Evolutionary conservation across 2,888 invertebrate genomes (phyloP).

Genomic region (Lobophora halterata): DNA sequence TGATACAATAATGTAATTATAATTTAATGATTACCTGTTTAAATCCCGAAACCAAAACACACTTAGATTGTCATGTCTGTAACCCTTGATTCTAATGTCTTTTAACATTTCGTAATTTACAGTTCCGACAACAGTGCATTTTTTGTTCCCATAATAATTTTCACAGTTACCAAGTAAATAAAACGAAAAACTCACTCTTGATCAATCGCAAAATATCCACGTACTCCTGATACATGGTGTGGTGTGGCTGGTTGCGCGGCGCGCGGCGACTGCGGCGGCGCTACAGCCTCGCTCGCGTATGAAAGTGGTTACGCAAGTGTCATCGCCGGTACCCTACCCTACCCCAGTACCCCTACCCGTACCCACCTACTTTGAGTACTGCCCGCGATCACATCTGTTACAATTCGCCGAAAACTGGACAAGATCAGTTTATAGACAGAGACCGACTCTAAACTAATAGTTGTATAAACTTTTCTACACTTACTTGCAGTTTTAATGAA

Average conservation of each 20-base stretch:
- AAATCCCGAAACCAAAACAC: no score
- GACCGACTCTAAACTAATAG: background rate
- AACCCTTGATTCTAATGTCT: no score
- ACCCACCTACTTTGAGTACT: conserved; percentile 6
- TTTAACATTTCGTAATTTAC: no score
- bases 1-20: no score
- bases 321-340: no score
- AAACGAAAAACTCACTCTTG: conserved; percentile 30
- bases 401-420: conserved; percentile 11
- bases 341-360: background rate
- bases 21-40: no score
- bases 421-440: no score
- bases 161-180: background rate
- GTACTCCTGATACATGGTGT: conserved; percentile 34
- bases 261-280: conserved; percentile 8
- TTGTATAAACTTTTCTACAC: conserved; percentile 21
- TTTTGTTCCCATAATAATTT: background rate
- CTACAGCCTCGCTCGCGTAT: conserved; percentile 10
- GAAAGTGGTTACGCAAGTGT: conserved; percentile 23
- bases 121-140: background rate
- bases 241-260: conserved; percentile 8
- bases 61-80: no score
- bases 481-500: conserved; percentile 85
- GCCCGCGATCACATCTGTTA: conserved; percentile 15
- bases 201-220: conserved; percentile 35